A percentile compares a stretch with the other conserved stretches of the same genome.
phyloP scores from a whole-genome alignment of 2,888 invertebrate genomes.

The Bombylius discolor region DNA sequence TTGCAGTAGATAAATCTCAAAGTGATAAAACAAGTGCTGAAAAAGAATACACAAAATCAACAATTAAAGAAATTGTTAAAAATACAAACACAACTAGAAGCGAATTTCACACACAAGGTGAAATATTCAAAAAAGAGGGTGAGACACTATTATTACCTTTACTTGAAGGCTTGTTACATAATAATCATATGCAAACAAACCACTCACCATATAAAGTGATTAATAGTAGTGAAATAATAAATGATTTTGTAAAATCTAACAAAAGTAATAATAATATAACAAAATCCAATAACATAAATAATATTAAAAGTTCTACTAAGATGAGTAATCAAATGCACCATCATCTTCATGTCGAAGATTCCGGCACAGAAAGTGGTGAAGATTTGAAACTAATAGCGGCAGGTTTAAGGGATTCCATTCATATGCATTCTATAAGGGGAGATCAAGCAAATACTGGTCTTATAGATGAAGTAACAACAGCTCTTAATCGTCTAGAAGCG shows the following conservation, averaged over 20 bases:
- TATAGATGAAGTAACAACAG: constrained; percentile 63
- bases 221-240: constrained; percentile 16
- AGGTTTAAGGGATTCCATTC: constrained; percentile 40
- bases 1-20: background rate
- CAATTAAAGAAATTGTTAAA: background rate
- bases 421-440: constrained; percentile 34
- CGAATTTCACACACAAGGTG: constrained; percentile 3
- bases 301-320: background rate
- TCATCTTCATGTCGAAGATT: constrained; percentile 42
- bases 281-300: background rate
- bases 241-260: constrained; percentile 26
- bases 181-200: constrained; percentile 20
- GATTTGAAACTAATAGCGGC: constrained; percentile 46
- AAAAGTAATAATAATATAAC: constrained; percentile 7
- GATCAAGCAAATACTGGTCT: constrained; percentile 44
- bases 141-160: constrained; percentile 61
- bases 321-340: background rate
- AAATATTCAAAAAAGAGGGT: constrained; percentile 41
- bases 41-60: constrained; percentile 1
- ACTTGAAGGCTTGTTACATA: constrained; percentile 50
- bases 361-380: constrained; percentile 57
- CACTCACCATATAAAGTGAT: constrained; percentile 1
- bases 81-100: constrained; percentile 13
- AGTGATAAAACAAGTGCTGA: constrained; percentile 5
- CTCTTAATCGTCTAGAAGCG: constrained; percentile 58